Base-by-base conservation (phyloP, 2,797 vertebrate genomes). In the Anguilla megastoma region DNA sequence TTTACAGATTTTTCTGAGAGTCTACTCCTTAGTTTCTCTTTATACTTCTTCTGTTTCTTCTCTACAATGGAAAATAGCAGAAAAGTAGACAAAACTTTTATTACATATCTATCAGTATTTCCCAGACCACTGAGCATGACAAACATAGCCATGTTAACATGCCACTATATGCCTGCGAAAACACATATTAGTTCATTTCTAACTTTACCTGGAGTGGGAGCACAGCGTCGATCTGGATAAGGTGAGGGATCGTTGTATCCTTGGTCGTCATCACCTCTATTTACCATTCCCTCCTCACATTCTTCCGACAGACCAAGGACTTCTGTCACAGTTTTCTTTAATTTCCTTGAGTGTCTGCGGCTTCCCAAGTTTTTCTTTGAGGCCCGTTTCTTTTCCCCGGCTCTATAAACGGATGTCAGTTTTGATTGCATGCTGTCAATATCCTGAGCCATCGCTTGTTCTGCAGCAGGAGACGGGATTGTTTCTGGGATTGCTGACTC, bases 121-220 rank as follows among this genome's bases (percentile, higher is more conserved):
- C 63, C 24, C 63, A 3, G 63, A 27, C 63, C 63, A 27, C 21
- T 27, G 63, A 9, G 63, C 8, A 27, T 27, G n/a, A n/a, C 63
- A 69, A 27, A 36, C 12, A 76, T 30, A 30, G 27, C 71, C 12
- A 36, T 36, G 12, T 76, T 36, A 33, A 18, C 27, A 76, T 2
- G 71, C 71, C 71, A 36, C 71, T 10, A 27, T 7, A 10, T 69
- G 63, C 63, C 63, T 36, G 71, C 54, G 5, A 36, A 82, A 14
- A 50, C 24, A 27, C 6, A 8, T 74, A 48, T 86, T 30, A 27
- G 4, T 76, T 21, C 18, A 82, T 33, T 56, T 33, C 24, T 36
- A 2, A 76, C 6, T 88, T 92, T 91, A 96, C 95, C 93, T 89
- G 91, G 88, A 33, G 41, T 89, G 0, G 21, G 1, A 85, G 76